Evolutionary conservation across 2,888 invertebrate genomes (phyloP).

Genomic region (Punctoribates punctum): DNA sequence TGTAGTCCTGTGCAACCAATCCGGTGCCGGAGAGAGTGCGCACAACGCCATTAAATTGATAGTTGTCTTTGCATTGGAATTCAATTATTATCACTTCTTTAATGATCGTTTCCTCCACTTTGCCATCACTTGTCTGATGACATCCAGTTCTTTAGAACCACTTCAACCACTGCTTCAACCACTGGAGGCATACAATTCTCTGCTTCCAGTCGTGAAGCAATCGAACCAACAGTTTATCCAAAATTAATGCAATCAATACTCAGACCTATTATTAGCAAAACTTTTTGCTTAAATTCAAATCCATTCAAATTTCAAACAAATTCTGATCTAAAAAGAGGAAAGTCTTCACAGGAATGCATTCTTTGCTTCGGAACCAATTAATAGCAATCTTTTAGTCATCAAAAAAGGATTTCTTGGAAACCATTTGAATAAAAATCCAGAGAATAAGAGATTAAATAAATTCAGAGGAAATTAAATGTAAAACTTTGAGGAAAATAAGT

Average conservation of each 20-base stretch:
- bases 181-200: constrained; percentile 15
- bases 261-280: constrained; percentile 3
- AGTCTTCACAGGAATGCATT: neutral
- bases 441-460: too few species aligned
- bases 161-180: constrained; percentile 7
- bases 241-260: constrained; percentile 4
- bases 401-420: neutral
- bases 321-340: neutral
- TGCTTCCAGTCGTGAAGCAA: neutral
- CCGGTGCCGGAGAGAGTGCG: neutral
- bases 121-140: constrained; percentile 16
- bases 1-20: neutral
- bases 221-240: neutral
- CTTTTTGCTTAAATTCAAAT: neutral
- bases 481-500: too few species aligned
- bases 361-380: neutral
- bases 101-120: constrained; percentile 19
- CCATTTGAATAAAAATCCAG: too few species aligned
- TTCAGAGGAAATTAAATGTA: too few species aligned
- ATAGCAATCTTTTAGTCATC: neutral
- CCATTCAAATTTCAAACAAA: neutral
- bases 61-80: constrained; percentile 15
- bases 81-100: constrained; percentile 6
- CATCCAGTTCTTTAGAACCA: neutral
- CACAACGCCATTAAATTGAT: constrained; percentile 22